phyloP scores from a whole-genome alignment of 2,888 invertebrate genomes.

The Cylloceria caligata region DNA sequence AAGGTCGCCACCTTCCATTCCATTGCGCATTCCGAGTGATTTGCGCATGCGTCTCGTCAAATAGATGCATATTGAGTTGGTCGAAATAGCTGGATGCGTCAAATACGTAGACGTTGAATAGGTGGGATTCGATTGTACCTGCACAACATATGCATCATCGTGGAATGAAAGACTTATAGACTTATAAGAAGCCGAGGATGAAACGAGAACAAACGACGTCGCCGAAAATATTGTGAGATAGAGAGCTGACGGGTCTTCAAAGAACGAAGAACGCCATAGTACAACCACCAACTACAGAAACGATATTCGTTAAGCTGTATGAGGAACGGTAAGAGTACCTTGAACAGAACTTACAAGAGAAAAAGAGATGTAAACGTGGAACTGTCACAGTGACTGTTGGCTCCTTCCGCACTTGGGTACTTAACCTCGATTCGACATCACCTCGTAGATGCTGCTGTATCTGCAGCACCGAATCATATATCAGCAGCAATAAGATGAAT shows the following conservation, averaged over 20 bases:
- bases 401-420: slow-evolving; percentile 59
- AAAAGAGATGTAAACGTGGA: slow-evolving; percentile 20
- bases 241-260: background rate
- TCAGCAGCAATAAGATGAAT: background rate
- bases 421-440: slow-evolving; percentile 64
- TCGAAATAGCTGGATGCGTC: no score
- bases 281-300: background rate
- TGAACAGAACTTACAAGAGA: slow-evolving; percentile 11
- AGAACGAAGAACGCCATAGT: background rate
- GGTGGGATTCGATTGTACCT: no score
- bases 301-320: slow-evolving; percentile 1
- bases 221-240: slow-evolving; percentile 20
- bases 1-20: no score
- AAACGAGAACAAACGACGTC: slow-evolving; percentile 17
- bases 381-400: slow-evolving; percentile 63
- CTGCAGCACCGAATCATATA: background rate
- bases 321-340: slow-evolving; percentile 1
- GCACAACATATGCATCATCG: background rate
- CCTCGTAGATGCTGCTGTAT: slow-evolving; percentile 9
- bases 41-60: no score
- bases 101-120: no score
- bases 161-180: background rate
- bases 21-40: no score
- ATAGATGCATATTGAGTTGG: no score
- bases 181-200: slow-evolving; percentile 1